These are phyloP conservation scores for Sebastes taczanowskii DNA, from an alignment of 2,797 vertebrate genomes.

Conservation along the genomic window DNA sequence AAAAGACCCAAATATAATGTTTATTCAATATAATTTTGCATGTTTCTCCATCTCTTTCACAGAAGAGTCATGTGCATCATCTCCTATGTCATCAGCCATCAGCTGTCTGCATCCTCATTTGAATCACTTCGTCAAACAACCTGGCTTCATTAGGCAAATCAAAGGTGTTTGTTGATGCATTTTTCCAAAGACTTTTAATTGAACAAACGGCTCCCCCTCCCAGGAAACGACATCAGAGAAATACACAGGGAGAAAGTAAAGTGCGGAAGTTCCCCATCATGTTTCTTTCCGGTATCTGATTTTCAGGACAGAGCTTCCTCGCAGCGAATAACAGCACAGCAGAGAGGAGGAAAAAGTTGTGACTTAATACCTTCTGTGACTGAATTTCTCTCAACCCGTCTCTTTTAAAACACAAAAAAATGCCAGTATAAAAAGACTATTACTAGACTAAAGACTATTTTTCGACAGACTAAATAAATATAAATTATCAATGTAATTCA, in stretches of 20 bases:
- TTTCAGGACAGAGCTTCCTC: conserved; percentile 8
- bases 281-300: background rate
- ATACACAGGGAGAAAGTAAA: background rate
- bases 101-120: conserved; percentile 3
- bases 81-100: background rate
- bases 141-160: conserved; percentile 34
- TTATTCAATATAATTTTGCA: background rate
- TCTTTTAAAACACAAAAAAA: background rate
- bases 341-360: conserved; percentile 23
- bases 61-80: background rate
- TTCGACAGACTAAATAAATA: background rate
- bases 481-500: background rate
- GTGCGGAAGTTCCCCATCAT: background rate
- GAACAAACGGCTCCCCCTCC: background rate
- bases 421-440: background rate
- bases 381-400: background rate
- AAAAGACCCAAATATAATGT: conserved; percentile 15
- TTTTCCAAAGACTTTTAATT: conserved; percentile 9
- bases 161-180: conserved; percentile 12
- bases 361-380: conserved; percentile 34
- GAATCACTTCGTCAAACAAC: conserved; percentile 10
- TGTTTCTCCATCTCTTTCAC: background rate
- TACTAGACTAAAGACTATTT: too few species aligned
- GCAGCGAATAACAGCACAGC: conserved; percentile 3
- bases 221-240: conserved; percentile 2